These are phyloP conservation scores for Lordiphosa stackelbergi DNA, from an alignment of 1,140 invertebrate species.

Conservation along the genomic window DNA sequence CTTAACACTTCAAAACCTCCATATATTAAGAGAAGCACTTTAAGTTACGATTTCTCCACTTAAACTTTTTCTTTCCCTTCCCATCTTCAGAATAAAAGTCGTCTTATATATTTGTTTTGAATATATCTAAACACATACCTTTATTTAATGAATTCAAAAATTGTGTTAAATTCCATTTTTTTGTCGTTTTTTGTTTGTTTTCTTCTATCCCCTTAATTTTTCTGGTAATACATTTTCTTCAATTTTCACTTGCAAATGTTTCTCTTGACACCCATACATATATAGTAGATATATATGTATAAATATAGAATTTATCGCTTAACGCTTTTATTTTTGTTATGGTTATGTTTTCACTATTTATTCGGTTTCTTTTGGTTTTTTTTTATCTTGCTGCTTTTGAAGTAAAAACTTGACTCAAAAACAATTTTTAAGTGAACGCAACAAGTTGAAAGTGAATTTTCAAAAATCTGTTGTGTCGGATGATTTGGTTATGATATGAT, in stretches of 20 bases:
- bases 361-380: conserved; percentile 18
- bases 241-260: conserved; percentile 29
- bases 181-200: conserved; percentile 34
- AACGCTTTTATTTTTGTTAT: conserved; percentile 24
- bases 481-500: conserved; percentile 14
- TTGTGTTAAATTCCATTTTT: conserved; percentile 72
- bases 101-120: conserved; percentile 48
- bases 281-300: conserved; percentile 24
- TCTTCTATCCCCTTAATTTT: conserved; percentile 21
- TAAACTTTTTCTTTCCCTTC: too few species aligned
- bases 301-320: conserved; percentile 37
- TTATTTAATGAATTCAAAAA: conserved; percentile 76
- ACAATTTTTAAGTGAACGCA: conserved; percentile 73
- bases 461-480: conserved; percentile 34
- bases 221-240: conserved; percentile 55
- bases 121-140: conserved; percentile 76
- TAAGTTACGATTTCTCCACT: too few species aligned
- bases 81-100: conserved; percentile 13
- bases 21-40: too few species aligned
- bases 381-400: conserved; percentile 30
- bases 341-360: conserved; percentile 24
- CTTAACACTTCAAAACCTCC: too few species aligned
- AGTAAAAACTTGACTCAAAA: conserved; percentile 71
- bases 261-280: conserved; percentile 15
- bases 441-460: conserved; percentile 56